Percentiles rank a stretch among this genome's conserved stretches.
Conservation (phyloP, 2,113 vertebrate genomes). For the Atrichornis clamosus region DNA sequence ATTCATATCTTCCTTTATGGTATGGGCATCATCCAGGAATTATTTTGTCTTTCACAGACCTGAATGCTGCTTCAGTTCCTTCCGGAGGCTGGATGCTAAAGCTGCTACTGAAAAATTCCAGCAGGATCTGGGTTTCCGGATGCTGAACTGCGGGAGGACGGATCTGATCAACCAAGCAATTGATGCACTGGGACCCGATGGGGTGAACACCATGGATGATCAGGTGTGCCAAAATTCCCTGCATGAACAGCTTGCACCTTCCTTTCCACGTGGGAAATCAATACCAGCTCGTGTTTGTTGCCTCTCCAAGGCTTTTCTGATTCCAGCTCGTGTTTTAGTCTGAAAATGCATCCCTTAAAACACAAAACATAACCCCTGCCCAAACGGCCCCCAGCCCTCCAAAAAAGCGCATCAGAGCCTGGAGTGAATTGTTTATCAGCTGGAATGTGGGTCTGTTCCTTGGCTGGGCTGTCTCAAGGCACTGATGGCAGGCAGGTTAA, state of each 20-base stretch:
- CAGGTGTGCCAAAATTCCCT: slow-evolving; percentile 78
- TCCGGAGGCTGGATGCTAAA: slow-evolving; percentile 90
- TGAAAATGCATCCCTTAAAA: background rate
- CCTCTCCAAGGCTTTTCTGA: background rate
- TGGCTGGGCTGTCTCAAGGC: background rate
- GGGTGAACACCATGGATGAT: slow-evolving; percentile 96
- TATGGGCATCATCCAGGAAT: background rate
- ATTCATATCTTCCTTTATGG: background rate
- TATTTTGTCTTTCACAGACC: slow-evolving; percentile 74
- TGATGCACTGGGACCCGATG: slow-evolving; percentile 84
- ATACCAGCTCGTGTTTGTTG: accelerated
- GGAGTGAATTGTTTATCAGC: background rate
- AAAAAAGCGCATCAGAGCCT: background rate
- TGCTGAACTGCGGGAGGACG: slow-evolving; percentile 95
- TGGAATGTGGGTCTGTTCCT: background rate
- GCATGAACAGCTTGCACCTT: accelerated
- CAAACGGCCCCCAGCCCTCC: background rate
- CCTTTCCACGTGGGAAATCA: background rate
- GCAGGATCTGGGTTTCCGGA: slow-evolving; percentile 94
- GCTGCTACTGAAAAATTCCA: slow-evolving; percentile 93
- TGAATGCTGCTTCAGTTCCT: slow-evolving; percentile 94
- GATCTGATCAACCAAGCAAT: slow-evolving; percentile 95
- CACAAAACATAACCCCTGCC: no score
- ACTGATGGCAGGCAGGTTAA: background rate
- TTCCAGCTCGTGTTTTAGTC: background rate